Evolutionary conservation across 2,797 vertebrate species (phyloP).

Genomic region (Poeciliopsis gracilis): DNA sequence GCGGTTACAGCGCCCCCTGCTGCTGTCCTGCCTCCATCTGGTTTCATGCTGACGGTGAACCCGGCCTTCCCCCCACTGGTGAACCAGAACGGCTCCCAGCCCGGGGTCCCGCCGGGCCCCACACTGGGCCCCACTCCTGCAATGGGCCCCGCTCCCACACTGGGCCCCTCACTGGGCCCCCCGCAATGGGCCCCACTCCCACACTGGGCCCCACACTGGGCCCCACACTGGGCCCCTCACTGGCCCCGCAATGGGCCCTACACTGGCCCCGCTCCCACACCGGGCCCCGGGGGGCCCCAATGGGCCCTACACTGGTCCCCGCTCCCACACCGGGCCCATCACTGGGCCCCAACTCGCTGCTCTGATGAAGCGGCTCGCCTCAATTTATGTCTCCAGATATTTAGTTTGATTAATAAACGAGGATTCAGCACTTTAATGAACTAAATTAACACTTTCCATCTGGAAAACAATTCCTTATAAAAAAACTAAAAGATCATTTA

Average conservation of each 20-base stretch:
- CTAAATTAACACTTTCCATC: background rate
- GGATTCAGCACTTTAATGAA: background rate
- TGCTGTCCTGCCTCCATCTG: conserved; percentile 1
- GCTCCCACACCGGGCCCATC: too few relatives aligned
- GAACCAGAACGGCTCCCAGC: conserved; percentile 11
- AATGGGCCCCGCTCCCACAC: too few relatives aligned
- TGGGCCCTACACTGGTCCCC: too few relatives aligned
- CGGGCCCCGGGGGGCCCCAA: too few relatives aligned
- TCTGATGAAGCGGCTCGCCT: conserved; percentile 11
- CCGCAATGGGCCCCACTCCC: too few relatives aligned
- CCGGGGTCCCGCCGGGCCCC: background rate
- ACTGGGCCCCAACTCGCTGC: conserved; percentile 1
- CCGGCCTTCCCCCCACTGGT: background rate
- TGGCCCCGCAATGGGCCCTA: too few relatives aligned
- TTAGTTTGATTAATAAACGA: background rate
- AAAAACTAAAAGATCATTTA: background rate
- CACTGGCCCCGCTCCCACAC: too few relatives aligned
- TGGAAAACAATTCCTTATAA: background rate
- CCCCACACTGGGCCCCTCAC: too few relatives aligned
- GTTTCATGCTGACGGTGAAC: conserved; percentile 15
- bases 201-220: too few relatives aligned
- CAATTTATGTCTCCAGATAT: background rate
- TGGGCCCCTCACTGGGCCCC: too few relatives aligned
- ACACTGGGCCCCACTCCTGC: too few relatives aligned
- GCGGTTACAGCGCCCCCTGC: conserved; percentile 13